phyloP scores from a whole-genome alignment of 1,140 invertebrate genomes.

The Sitophilus oryzae region DNA sequence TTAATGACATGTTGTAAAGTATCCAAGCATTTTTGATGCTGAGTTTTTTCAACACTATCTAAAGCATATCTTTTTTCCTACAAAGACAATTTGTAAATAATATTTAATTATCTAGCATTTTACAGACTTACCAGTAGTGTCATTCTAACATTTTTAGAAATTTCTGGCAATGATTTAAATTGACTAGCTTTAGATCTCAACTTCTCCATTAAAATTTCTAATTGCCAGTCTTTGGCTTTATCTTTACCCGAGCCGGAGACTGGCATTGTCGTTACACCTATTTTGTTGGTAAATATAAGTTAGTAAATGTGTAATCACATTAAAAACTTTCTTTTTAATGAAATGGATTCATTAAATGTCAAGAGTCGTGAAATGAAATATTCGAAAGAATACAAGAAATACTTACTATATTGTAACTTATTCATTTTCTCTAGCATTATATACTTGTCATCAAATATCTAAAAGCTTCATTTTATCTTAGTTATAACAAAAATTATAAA shows the following conservation, averaged over 20 bases:
- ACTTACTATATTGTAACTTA: conserved; percentile 22
- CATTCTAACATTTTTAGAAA: conserved; percentile 77
- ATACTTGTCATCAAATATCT: conserved; percentile 4
- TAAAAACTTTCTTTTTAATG: not conserved
- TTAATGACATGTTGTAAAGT: conserved; percentile 90
- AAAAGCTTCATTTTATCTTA: conserved; percentile 12
- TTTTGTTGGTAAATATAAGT: not conserved
- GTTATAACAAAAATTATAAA: not conserved
- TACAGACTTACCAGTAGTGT: conserved; percentile 62
- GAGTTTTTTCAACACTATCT: conserved; percentile 74
- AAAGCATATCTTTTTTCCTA: conserved; percentile 79
- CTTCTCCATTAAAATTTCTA: conserved; percentile 83
- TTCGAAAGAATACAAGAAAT: not conserved
- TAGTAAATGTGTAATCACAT: not conserved
- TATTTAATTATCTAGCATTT: not conserved
- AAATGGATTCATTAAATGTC: conserved; percentile 5
- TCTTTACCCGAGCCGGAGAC: conserved; percentile 12
- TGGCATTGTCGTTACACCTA: conserved; percentile 11
- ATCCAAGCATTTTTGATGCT: conserved; percentile 85
- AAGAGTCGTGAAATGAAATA: not conserved
- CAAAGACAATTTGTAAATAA: conserved; percentile 1
- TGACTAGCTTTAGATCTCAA: conserved; percentile 66
- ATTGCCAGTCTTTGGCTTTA: conserved; percentile 65
- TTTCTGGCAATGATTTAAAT: conserved; percentile 74
- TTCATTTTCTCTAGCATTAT: conserved; percentile 9